Evolutionary conservation across 2,113 vertebrate species (phyloP), one percentile per base, ranked within the genome.

Genomic region (Rhea pennata): DNA sequence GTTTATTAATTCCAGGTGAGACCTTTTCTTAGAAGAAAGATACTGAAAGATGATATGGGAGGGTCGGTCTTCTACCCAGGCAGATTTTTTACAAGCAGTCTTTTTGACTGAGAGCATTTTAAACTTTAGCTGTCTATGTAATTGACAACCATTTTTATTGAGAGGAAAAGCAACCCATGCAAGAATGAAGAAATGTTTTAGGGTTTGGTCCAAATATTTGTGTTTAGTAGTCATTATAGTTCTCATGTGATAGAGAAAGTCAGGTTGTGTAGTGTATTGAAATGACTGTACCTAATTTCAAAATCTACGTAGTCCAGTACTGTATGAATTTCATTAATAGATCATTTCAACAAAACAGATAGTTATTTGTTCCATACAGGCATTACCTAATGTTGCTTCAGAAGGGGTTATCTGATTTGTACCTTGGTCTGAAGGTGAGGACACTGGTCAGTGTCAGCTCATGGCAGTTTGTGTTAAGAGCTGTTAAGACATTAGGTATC

Each of bases 141-240:
- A 1, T 29, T 50, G 42, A 8, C 3, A 12, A 14, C n/a, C 14
- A 0, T n/a, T 70, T 33, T 44, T 83, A 11, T 0, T 1, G 20
- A 70, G 39, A 53, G 67, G 50, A 66, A 48, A 62, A 73, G 40
- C 53, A 26, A 58, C 22, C n/a, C 5, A 1, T 50, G 69, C 36
- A 83, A 83, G 51, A 64, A 13, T 11, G 9, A 62, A 48, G 29
- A 12, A 26, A 6, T 1, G 0, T 77, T 53, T n/a, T 8, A 72
- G 11, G 14, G 15, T 67, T 84, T 73, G 44, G 19, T 40, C 72
- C 27, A 48, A 6, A 1, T 73, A 12, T 31, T 48, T 56, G 15
- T 69, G 12, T 71, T 80, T 10, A 56, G 33, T 78, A 70, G 22
- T 36, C 17, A 10, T 46, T 56, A 7, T 13, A 62, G 13, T 62